These are phyloP conservation scores for Diabrotica virgifera DNA, from an alignment of 1,140 invertebrate genomes.

Conservation along the genomic window DNA sequence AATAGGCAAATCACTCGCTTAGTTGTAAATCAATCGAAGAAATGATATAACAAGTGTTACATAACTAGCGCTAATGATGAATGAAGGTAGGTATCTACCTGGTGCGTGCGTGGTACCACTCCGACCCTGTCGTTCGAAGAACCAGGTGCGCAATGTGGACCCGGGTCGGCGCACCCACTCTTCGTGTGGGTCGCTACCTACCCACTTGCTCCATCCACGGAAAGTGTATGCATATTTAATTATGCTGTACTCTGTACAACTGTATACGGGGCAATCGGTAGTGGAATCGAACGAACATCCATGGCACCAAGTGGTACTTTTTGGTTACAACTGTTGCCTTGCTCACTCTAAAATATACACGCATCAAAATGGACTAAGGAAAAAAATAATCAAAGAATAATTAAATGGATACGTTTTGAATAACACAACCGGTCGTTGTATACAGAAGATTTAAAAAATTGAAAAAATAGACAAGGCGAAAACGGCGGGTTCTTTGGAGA, in stretches of 20 bases:
- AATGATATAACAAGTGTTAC: not conserved
- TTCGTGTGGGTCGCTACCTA: conserved; percentile 31
- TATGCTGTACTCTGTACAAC: conserved; percentile 19
- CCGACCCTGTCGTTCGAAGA: conserved; percentile 5
- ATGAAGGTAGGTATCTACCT: not conserved
- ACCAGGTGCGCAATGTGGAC: conserved; percentile 35
- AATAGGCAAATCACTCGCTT: too few species aligned
- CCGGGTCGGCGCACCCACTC: conserved; percentile 36
- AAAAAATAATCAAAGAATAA: too few species aligned
- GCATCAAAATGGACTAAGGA: too few species aligned
- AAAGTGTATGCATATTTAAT: conserved; percentile 41
- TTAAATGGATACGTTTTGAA: too few species aligned
- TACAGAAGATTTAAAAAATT: too few species aligned
- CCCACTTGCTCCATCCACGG: conserved; percentile 37
- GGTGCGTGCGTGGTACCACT: not conserved
- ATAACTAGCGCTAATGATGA: not conserved
- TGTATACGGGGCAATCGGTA: not conserved
- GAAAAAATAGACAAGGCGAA: too few species aligned
- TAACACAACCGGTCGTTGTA: too few species aligned
- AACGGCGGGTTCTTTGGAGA: too few species aligned
- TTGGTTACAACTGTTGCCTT: too few species aligned
- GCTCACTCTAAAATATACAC: too few species aligned
- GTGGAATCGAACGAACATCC: not conserved
- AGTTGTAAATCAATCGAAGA: too few species aligned
- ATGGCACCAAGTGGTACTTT: too few species aligned